A percentile compares a stretch with the other conserved stretches of the same genome.
phyloP scores from a whole-genome alignment of 2,113 vertebrate species.

The Emydocephalus ijimae region DNA sequence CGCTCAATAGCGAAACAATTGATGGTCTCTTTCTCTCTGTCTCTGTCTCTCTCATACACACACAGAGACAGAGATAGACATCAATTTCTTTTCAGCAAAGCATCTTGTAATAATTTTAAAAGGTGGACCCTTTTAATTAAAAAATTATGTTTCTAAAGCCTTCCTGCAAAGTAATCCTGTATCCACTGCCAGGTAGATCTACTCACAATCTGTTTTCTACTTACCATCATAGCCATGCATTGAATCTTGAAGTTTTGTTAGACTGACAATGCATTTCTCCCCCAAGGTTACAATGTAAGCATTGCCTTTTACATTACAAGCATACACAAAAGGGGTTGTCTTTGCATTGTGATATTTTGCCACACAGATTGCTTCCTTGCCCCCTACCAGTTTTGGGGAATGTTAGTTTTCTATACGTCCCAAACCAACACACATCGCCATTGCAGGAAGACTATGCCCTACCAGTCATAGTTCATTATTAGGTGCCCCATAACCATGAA shows the following conservation, averaged over 20 bases:
- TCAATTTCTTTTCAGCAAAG: background rate
- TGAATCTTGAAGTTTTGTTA: background rate
- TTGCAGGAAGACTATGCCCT: background rate
- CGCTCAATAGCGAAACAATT: background rate
- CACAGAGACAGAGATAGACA: background rate
- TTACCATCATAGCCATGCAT: background rate
- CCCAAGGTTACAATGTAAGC: background rate
- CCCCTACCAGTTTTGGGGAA: background rate
- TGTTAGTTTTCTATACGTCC: background rate
- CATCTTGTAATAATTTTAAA: background rate
- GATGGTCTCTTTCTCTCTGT: background rate
- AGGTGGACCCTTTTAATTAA: background rate
- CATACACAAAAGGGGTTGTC: background rate
- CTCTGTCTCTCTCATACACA: no score
- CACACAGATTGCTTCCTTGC: background rate
- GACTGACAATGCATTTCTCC: background rate
- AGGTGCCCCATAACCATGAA: background rate
- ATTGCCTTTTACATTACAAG: background rate
- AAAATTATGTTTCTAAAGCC: background rate
- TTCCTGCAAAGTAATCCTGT: background rate
- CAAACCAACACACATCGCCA: background rate
- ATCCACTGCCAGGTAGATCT: background rate
- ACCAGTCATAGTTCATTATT: no score
- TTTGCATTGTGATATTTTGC: background rate
- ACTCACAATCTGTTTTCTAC: background rate